Base-by-base conservation (phyloP, 2,113 vertebrate species). In the Bambusicola thoracicus region DNA sequence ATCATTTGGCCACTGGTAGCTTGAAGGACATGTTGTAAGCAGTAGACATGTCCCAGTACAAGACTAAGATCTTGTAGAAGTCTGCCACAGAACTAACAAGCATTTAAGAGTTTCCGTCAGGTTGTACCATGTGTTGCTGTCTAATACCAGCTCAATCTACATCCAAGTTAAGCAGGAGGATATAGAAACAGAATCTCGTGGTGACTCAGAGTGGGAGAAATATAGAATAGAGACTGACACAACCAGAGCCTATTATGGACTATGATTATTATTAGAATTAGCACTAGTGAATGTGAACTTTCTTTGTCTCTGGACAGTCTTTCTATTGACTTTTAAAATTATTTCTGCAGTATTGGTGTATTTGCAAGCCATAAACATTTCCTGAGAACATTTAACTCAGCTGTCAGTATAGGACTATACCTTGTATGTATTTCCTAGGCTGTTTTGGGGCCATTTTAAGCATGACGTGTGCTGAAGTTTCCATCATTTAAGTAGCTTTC, bases 131-230 rank as follows among this genome's bases (percentile, higher is more conserved):
- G 88, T 93, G 89, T 74, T 94, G 95, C 81, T 80, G 87, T 76
- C 68, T 78, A 94, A 88, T 61, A 84, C 56, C 83, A 91, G 75
- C 79, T 96, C 95, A 82, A 63, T 82, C 73, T 91, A 86, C 82
- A 67, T 58, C 61, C 92, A 86, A 40, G 40, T 62, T 36, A 51
- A 86, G 38, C 72, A 92, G 90, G 94, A 96, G 81, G 91, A 87
- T 34, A 36, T 73, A 92, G 75, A 90, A 95, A 40, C 73, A 69
- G 51, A 69, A 81, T 36, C 70, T 93, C 92, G 66, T 13, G 51
- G 63, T 78, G 93, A 55, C 78, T 84, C 53, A 68, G 85, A 85
- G 82, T 72, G 75, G 79, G 84, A 73, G 76, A 27, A 90, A 38
- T 11, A 32, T 32, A 85, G 65, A 38, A 48, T 21, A 86, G 65